Conservation (phyloP, 2,113 vertebrate genomes). For the Ctenomys sociabilis region DNA sequence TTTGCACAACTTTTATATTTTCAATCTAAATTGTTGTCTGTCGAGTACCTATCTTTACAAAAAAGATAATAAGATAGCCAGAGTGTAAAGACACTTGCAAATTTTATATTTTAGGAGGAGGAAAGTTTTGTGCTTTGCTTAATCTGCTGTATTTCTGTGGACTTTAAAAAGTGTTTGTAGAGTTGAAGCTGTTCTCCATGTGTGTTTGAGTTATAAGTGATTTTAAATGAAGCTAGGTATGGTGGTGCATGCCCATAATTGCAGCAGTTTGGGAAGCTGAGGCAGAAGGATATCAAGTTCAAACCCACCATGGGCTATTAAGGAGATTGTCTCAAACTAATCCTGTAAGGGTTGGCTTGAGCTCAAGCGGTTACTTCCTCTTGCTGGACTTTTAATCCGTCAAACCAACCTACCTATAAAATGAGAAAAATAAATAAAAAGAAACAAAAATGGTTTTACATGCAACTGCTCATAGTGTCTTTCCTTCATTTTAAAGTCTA, state of each 20-base stretch:
- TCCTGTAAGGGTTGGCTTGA: too few relatives aligned
- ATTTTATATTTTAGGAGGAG: constrained; percentile 32
- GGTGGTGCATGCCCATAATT: background rate
- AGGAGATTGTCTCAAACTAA: background rate
- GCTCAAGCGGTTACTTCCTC: too few relatives aligned
- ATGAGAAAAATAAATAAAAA: background rate
- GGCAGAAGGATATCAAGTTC: background rate
- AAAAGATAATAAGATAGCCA: background rate
- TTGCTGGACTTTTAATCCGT: too few relatives aligned
- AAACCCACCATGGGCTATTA: background rate
- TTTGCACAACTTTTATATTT: constrained; percentile 67
- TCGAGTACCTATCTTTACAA: background rate
- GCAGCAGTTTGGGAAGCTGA: background rate
- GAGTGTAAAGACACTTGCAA: constrained; percentile 6
- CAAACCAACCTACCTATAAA: too few relatives aligned
- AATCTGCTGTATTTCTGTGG: background rate
- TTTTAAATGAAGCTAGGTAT: background rate
- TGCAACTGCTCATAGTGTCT: background rate
- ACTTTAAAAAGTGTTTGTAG: background rate
- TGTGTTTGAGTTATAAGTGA: background rate
- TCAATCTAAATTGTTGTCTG: constrained; percentile 15
- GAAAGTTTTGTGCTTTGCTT: constrained; percentile 42
- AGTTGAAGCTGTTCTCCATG: background rate
- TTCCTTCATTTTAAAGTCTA: background rate
- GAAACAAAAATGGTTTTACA: background rate